Evolutionary conservation across 2,888 invertebrate species (phyloP), one percentile per base, ranked within the genome.

Genomic region (Embidobia sp.): DNA sequence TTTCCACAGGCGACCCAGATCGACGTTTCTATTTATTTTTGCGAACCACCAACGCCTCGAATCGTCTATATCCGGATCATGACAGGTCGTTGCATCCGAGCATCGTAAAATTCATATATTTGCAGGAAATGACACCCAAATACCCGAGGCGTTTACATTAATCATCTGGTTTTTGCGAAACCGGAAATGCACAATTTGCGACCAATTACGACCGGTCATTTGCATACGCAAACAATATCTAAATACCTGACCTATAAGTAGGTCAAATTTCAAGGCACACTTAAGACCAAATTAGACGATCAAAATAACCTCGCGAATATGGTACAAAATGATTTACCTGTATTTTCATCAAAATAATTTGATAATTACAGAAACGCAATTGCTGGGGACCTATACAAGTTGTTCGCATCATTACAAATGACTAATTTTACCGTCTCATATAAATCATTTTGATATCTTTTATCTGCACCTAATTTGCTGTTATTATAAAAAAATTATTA

Each of bases 1-100:
- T 67, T 66, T 76, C 57, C 61, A 51, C 72, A 13, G 37, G 44
- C 80, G 80, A 79, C 70, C 77, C 76, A 79, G 64, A 74, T 79
- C 63, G 49, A 49, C 76, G 63, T 55, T 72, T 63, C 72, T 55
- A 57, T 72, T 72, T 72, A 72, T 53, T 72, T 61, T 72, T 57
- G 55, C 48, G 40, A 63, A 72, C 55, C 66, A 40, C 76, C 76
- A 46, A 72, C 59, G 66, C 63, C 66, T 66, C 53, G 59, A 64
- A 66, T 42, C 55, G 15, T 69, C 57, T 69, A 55, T 69, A 69
- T 69, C 75, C 64, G 57, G 63, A 76, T 35, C 57, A 44, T 57
- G 75, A 76, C 69, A 64, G 63, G 55, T 69, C 61, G 67, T 63
- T 75, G 69, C 63, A 69, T 69, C 64, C 55, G 55, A 33, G 31